A percentile compares a stretch with the other conserved stretches of the same genome.
These are phyloP conservation scores for Kryptolebias marmoratus DNA, from an alignment of 2,113 vertebrate species.

Conservation along the genomic window DNA sequence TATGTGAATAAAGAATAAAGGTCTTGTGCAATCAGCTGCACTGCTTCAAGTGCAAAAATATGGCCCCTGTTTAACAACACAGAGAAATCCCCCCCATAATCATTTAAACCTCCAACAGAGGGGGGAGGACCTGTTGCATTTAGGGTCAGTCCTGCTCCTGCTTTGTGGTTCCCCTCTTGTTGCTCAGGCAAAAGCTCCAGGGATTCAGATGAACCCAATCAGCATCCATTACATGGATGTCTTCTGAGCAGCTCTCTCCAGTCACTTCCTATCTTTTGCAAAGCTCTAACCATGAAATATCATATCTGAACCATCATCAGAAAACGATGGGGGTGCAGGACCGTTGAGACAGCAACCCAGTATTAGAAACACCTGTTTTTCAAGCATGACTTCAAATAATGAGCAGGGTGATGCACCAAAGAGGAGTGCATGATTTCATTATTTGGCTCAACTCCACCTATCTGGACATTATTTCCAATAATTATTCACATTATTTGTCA, in stretches of 20 bases:
- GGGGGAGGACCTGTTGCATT: constrained; percentile 40
- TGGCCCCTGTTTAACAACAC: constrained; percentile 71
- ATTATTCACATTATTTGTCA: constrained; percentile 75
- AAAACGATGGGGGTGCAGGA: constrained; percentile 54
- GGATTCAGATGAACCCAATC: constrained; percentile 72
- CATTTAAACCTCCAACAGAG: constrained; percentile 44
- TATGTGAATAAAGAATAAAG: constrained; percentile 36
- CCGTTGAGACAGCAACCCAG: constrained; percentile 59
- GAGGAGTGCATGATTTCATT: constrained; percentile 78
- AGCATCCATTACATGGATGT: constrained; percentile 81
- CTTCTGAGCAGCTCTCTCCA: constrained; percentile 62
- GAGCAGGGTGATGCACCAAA: constrained; percentile 65
- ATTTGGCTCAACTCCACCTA: constrained; percentile 75
- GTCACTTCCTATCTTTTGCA: constrained; percentile 74
- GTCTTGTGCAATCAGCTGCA: constrained; percentile 44
- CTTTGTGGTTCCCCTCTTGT: constrained; percentile 52
- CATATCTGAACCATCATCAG: constrained; percentile 79
- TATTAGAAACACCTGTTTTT: constrained; percentile 85
- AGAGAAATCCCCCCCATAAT: constrained; percentile 59
- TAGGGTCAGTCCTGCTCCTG: constrained; percentile 38
- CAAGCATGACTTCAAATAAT: constrained; percentile 75
- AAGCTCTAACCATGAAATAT: constrained; percentile 77
- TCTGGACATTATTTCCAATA: constrained; percentile 77
- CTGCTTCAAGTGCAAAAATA: constrained; percentile 49
- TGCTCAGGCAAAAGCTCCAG: constrained; percentile 42